Conservation (phyloP, 2,797 vertebrate species). For the Anguilla obscura region DNA sequence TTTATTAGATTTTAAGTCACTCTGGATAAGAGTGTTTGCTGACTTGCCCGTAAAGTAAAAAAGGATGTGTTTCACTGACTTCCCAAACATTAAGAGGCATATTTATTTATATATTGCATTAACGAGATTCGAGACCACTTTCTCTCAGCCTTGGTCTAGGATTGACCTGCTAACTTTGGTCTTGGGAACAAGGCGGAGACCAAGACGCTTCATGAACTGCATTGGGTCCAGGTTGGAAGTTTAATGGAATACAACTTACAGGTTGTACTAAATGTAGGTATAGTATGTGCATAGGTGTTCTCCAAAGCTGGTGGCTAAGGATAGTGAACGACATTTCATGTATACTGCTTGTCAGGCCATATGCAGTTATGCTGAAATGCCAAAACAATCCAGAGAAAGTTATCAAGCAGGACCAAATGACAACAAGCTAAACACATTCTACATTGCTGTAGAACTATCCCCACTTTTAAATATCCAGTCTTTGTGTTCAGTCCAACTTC, state of each 20-base stretch:
- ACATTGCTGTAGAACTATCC: not conserved
- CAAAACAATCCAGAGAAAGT: not conserved
- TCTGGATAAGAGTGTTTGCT: not conserved
- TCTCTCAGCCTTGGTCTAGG: not conserved
- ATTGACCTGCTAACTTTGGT: not conserved
- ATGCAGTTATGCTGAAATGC: not conserved
- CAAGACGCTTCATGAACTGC: not conserved
- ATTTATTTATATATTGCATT: not conserved
- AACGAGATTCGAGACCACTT: not conserved
- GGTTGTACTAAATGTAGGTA: not conserved
- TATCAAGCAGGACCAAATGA: not conserved
- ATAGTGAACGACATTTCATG: not conserved
- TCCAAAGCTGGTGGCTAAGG: not conserved
- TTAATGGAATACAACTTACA: not conserved
- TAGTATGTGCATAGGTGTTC: not conserved
- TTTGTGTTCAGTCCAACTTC: not conserved
- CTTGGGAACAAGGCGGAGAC: not conserved
- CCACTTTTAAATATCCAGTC: not conserved
- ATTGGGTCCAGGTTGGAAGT: not conserved
- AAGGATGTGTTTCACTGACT: not conserved
- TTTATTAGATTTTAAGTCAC: not conserved
- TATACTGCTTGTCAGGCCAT: not conserved
- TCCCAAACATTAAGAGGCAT: not conserved
- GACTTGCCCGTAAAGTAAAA: too few species aligned
- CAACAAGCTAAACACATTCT: not conserved